These are phyloP conservation scores for Calcarius lapponicus DNA, from an alignment of 2,797 vertebrate genomes.

Conservation along the genomic window DNA sequence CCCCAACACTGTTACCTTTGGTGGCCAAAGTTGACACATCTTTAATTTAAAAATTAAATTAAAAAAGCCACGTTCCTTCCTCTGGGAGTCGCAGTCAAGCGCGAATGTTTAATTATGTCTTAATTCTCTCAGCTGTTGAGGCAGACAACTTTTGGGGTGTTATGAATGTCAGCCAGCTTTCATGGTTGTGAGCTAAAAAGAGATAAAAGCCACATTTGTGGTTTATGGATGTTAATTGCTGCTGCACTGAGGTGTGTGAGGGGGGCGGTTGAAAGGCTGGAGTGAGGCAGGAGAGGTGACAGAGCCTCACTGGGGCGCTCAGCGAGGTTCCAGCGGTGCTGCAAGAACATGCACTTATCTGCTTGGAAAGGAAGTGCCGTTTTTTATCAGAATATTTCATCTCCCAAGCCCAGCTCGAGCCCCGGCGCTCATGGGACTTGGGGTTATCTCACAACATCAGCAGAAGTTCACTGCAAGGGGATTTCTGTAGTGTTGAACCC, in stretches of 20 bases:
- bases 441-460: constrained; percentile 79
- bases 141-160: constrained; percentile 29
- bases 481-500: constrained; percentile 64
- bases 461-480: constrained; percentile 68
- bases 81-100: background rate
- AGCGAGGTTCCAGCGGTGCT: constrained; percentile 70
- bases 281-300: constrained; percentile 64
- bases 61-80: background rate
- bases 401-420: constrained; percentile 76
- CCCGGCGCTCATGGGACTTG: constrained; percentile 71
- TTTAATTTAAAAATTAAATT: constrained; percentile 5
- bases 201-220: constrained; percentile 52
- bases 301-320: constrained; percentile 7
- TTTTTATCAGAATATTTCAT: constrained; percentile 85
- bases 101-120: background rate
- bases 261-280: constrained; percentile 58
- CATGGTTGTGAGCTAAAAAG: constrained; percentile 40
- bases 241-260: constrained; percentile 37
- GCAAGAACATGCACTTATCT: constrained; percentile 68
- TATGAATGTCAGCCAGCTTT: constrained; percentile 47
- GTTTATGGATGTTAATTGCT: constrained; percentile 72
- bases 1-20: background rate
- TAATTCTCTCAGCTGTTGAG: constrained; percentile 31
- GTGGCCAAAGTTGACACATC: background rate
- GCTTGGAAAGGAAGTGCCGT: constrained; percentile 84